These are phyloP conservation scores for Drosophila ohnishii DNA, from an alignment of 1,140 invertebrate genomes.

Conservation along the genomic window DNA sequence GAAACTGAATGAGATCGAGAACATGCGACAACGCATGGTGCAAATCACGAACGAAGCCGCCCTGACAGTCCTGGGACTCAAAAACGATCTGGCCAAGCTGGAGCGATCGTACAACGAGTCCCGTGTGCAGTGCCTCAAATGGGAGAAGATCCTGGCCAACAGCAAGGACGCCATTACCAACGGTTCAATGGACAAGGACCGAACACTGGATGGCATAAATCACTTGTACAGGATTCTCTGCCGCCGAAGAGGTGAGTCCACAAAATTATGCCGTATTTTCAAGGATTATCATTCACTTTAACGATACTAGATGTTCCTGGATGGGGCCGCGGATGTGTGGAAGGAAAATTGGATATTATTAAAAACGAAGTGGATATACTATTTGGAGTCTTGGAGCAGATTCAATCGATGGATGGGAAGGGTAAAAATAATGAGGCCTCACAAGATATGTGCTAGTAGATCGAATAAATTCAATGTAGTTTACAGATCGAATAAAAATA, in stretches of 20 bases:
- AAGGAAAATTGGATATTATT: constrained; percentile 64
- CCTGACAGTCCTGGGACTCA: constrained; percentile 73
- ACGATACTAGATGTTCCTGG: constrained; percentile 19
- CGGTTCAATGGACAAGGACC: constrained; percentile 52
- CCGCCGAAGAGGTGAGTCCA: constrained; percentile 48
- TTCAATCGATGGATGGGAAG: constrained; percentile 1
- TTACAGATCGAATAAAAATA: background rate
- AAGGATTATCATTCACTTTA: background rate
- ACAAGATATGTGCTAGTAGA: constrained; percentile 21
- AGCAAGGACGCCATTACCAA: constrained; percentile 60
- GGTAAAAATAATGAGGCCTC: background rate
- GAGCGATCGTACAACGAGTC: constrained; percentile 71
- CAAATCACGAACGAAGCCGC: constrained; percentile 76
- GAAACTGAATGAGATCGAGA: constrained; percentile 75
- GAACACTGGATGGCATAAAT: constrained; percentile 58
- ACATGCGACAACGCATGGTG: constrained; percentile 74
- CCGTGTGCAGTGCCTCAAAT: constrained; percentile 54
- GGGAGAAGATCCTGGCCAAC: constrained; percentile 72
- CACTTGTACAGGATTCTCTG: constrained; percentile 62
- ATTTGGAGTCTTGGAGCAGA: constrained; percentile 53
- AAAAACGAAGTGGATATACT: constrained; percentile 71
- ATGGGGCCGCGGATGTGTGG: constrained; percentile 25
- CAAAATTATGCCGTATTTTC: background rate
- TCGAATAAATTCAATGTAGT: constrained; percentile 6
- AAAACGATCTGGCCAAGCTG: constrained; percentile 71